Percentiles rank a stretch among this genome's conserved stretches.
Evolutionary conservation across 1,140 invertebrate species (phyloP).

Genomic region (Hetaerina americana): DNA sequence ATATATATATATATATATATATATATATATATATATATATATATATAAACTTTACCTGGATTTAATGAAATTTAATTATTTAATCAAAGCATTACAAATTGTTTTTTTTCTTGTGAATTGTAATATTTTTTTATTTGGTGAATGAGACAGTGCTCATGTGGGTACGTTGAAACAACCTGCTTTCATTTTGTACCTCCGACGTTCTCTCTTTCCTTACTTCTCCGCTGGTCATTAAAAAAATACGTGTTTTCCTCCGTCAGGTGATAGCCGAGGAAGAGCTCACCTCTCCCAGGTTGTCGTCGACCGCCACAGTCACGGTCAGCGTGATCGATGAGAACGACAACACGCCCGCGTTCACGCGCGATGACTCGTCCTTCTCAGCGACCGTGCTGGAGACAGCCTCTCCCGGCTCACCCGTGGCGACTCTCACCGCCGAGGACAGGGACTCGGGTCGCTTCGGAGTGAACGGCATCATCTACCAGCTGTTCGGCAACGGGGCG

Average conservation of each 20-base stretch:
- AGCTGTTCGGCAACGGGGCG: conserved; percentile 67
- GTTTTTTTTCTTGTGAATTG: no score
- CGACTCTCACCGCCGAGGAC: conserved; percentile 66
- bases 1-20: no score
- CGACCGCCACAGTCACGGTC: conserved; percentile 76
- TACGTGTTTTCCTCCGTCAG: conserved; percentile 33
- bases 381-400: conserved; percentile 59
- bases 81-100: no score
- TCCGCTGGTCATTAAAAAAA: no score
- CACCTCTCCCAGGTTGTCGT: conserved; percentile 58
- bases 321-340: conserved; percentile 79
- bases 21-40: no score
- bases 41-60: no score
- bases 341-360: conserved; percentile 66
- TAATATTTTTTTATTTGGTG: no score
- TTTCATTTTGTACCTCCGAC: no score
- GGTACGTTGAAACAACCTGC: no score
- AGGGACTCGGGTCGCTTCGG: conserved; percentile 67
- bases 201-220: no score
- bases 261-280: conserved; percentile 71
- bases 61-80: no score
- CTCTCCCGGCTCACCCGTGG: conserved; percentile 50
- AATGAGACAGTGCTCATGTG: no score
- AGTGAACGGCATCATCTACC: conserved; percentile 68
- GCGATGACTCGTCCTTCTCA: conserved; percentile 51